Conservation (phyloP, 2,113 vertebrate species). For the Mesoclemmys tuberculata region DNA sequence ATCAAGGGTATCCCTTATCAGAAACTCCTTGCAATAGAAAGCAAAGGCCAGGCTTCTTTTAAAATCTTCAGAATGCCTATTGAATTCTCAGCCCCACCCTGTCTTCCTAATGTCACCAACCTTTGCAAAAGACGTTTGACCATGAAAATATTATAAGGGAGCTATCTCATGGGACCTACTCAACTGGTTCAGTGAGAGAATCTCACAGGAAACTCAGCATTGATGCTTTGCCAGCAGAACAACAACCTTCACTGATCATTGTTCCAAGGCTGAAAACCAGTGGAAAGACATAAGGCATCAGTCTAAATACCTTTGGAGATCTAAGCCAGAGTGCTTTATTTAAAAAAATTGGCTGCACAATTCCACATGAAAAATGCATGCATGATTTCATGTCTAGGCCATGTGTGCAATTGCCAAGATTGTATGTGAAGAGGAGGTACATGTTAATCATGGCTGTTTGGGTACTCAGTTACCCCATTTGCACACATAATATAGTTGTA, state of each 20-base stretch:
- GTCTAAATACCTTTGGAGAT: background rate
- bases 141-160: background rate
- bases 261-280: background rate
- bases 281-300: background rate
- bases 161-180: background rate
- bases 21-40: background rate
- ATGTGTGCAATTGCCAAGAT: background rate
- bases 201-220: background rate
- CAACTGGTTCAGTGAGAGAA: background rate
- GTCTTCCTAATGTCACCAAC: background rate
- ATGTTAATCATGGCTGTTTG: background rate
- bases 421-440: background rate
- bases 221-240: background rate
- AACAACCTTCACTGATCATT: background rate
- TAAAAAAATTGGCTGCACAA: background rate
- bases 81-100: background rate
- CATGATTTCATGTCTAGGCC: background rate
- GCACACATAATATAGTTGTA: background rate
- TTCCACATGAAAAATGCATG: background rate
- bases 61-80: background rate
- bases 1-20: background rate
- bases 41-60: background rate
- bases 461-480: background rate
- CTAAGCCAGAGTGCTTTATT: background rate
- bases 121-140: conserved; percentile 6